Percentiles rank a stretch among this genome's conserved stretches.
Conservation (phyloP, 2,888 invertebrate species). For the Euplexia lucipara region DNA sequence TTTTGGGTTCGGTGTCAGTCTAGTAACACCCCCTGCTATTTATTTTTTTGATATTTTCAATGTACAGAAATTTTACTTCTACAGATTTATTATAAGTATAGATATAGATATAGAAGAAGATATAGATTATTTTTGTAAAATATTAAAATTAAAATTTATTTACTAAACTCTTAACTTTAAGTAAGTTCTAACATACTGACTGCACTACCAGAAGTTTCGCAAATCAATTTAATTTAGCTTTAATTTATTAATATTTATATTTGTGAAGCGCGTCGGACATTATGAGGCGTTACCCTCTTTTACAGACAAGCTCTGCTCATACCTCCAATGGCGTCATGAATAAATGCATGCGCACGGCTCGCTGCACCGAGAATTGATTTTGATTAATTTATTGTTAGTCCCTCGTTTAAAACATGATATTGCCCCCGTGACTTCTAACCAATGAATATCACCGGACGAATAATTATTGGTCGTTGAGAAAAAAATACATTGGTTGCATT, state of each 20-base stretch:
- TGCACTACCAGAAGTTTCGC: background rate
- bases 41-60: too few species aligned
- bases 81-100: too few species aligned
- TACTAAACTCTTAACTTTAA: background rate
- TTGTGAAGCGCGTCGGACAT: background rate
- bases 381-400: constrained; percentile 59
- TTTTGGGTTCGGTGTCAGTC: too few species aligned
- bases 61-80: too few species aligned
- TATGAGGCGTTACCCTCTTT: constrained; percentile 5
- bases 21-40: too few species aligned
- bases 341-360: constrained; percentile 45
- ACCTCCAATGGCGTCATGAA: constrained; percentile 37
- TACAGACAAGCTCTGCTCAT: constrained; percentile 18
- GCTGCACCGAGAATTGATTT: constrained; percentile 49
- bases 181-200: background rate
- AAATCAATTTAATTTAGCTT: too few species aligned
- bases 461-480: constrained; percentile 27
- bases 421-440: constrained; percentile 20
- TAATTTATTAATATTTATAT: too few species aligned
- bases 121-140: background rate
- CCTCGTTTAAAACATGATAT: constrained; percentile 25
- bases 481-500: constrained; percentile 1
- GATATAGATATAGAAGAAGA: too few species aligned
- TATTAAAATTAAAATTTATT: background rate
- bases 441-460: constrained; percentile 33